Evolutionary conservation across 2,888 invertebrate species (phyloP).

Genomic region (Agonopterix subpropinquella): DNA sequence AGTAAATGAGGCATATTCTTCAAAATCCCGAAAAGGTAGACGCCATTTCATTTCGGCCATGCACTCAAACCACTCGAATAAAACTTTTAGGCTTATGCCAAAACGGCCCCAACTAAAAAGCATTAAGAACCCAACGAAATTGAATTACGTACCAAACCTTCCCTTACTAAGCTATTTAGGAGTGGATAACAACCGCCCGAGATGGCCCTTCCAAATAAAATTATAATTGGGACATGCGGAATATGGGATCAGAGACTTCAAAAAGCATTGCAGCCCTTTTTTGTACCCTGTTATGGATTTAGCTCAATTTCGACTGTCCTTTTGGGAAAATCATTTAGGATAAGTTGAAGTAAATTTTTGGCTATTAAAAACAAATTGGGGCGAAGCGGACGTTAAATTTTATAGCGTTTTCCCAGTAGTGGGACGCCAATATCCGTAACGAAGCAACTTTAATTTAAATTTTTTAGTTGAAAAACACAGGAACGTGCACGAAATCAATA

Average conservation of each 20-base stretch:
- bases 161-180: conserved; percentile 63
- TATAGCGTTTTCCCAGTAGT: too few species aligned
- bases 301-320: conserved; percentile 5
- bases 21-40: conserved; percentile 1
- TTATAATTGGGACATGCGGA: conserved; percentile 65
- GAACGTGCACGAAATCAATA: too few species aligned
- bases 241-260: conserved; percentile 41
- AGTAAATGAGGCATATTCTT: background rate
- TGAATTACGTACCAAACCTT: conserved; percentile 55
- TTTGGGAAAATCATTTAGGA: background rate
- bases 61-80: conserved; percentile 25
- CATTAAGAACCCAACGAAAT: conserved; percentile 53
- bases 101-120: conserved; percentile 53
- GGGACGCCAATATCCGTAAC: too few species aligned
- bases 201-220: conserved; percentile 46
- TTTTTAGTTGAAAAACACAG: too few species aligned
- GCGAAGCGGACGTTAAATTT: too few species aligned
- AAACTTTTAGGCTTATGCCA: conserved; percentile 42
- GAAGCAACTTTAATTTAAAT: too few species aligned
- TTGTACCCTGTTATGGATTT: conserved; percentile 5
- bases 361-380: too few species aligned
- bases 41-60: background rate
- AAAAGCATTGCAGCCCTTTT: conserved; percentile 14
- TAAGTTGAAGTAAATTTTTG: too few species aligned
- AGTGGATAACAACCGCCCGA: conserved; percentile 55